Base-by-base conservation (phyloP, 2,888 invertebrate genomes). In the Dione vanillae region DNA sequence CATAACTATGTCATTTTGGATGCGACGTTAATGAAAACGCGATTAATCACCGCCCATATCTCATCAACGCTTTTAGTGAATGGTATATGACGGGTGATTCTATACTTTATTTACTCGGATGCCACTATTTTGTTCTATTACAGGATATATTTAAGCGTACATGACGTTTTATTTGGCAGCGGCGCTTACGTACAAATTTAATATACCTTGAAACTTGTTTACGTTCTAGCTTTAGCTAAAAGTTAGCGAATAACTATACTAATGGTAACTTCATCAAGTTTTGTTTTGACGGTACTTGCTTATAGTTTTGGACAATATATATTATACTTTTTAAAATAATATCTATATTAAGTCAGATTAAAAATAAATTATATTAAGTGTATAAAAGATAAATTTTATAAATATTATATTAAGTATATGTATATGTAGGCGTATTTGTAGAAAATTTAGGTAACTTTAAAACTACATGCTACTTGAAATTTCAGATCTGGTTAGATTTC, bases 1-100 rank as follows among this genome's bases (percentile, higher is more conserved):
- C 88, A 89, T 91, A 92, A 91, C 90, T 90, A 87, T 92, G 92
- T 90, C 92, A 90, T 91, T 91, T 91, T 86, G 88, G 89, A 90
- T 88, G 88, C 82, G 85, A 85, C 85, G 83, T 83, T 89, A 89
- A 92, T 92, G 91, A 89, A 91, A 91, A 87, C 78, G 79, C 82
- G 80, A 91, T 92, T 90, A 90, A 91, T 92, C 91, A 90, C 80
- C 75, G 76, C 75, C 78, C 78, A 79, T 80, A 76, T 80, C 85
- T 83, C 81, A 81, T 77, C 81, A 81, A 80, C 82, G 82, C 79
- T 85, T 84, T 85, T 82, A 81, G 79, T 81, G 81, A 83, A 87
- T 85, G 82, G 80, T 81, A 82, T 78, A 76, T 79, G 82, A 80
- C 74, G 81, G 82, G 81, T 85, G 86, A 85, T 87, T 85, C 77